Evolutionary conservation across 2,113 vertebrate species (phyloP).

Genomic region (Poicephalus meyeri): DNA sequence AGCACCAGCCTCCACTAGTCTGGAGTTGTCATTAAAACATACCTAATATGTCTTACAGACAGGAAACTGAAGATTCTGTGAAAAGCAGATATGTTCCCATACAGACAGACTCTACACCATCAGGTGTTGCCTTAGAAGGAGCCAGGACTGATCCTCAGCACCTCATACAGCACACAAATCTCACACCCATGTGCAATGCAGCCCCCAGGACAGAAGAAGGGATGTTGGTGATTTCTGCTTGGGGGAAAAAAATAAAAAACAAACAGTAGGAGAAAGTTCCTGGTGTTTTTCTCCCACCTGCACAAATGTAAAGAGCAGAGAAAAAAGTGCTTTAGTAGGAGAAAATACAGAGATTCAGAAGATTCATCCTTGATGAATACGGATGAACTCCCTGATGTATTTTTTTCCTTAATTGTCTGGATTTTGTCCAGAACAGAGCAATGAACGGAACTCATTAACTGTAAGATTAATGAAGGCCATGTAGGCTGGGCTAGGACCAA

Average conservation of each 20-base stretch:
- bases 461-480: neutral
- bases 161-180: neutral
- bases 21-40: conserved; percentile 45
- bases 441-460: neutral
- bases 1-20: neutral
- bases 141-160: neutral
- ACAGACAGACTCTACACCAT: neutral
- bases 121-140: neutral
- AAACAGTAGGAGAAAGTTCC: neutral
- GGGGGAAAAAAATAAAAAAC: neutral
- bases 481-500: neutral
- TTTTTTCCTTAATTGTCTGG: neutral
- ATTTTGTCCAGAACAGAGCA: neutral
- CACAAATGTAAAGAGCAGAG: neutral
- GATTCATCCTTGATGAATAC: neutral
- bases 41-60: neutral
- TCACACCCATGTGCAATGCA: too few species aligned
- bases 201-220: neutral
- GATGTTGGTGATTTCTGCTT: neutral
- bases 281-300: neutral
- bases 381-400: neutral
- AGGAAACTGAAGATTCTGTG: conserved; percentile 2
- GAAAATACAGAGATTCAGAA: neutral
- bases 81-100: neutral
- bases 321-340: neutral